These are phyloP conservation scores for Drosophila ficusphila DNA, from an alignment of 1,140 invertebrate genomes.

Conservation along the genomic window DNA sequence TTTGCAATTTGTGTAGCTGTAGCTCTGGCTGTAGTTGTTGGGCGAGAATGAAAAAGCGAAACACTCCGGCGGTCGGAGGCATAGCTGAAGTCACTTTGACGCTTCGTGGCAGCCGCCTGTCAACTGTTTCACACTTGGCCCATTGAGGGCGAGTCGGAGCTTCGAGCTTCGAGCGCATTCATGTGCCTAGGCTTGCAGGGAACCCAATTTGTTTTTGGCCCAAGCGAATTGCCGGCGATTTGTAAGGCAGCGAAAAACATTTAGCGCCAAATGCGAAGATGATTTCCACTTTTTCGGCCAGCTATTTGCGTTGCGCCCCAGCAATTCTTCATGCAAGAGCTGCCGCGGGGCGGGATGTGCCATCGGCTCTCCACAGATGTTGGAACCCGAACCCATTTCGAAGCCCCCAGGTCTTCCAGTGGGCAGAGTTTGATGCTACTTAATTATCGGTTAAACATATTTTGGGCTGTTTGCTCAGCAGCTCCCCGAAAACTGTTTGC, in stretches of 20 bases:
- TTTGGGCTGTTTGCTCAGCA: conserved; percentile 44
- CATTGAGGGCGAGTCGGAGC: conserved; percentile 40
- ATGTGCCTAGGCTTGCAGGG: conserved; percentile 43
- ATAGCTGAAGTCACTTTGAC: conserved; percentile 67
- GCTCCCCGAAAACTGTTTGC: conserved; percentile 37
- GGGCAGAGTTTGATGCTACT: conserved; percentile 30
- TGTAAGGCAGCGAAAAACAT: conserved; percentile 53
- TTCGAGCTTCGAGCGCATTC: conserved; percentile 14
- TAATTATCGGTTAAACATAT: conserved; percentile 56
- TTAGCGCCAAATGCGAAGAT: conserved; percentile 56
- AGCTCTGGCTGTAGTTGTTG: conserved; percentile 23
- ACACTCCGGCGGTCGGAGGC: conserved; percentile 15
- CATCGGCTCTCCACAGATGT: conserved; percentile 12
- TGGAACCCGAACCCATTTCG: conserved; percentile 23
- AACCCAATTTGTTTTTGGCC: conserved; percentile 44
- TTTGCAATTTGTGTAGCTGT: conserved; percentile 70
- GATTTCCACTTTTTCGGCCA: conserved; percentile 49
- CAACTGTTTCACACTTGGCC: conserved; percentile 73
- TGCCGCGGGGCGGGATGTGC: conserved; percentile 28
- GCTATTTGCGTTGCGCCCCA: conserved; percentile 46
- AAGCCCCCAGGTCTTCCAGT: background rate
- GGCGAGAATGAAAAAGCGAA: conserved; percentile 22
- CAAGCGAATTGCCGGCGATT: conserved; percentile 52
- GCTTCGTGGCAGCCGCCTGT: conserved; percentile 77
- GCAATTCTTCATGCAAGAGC: conserved; percentile 55